A percentile compares a stretch with the other conserved stretches of the same genome.
phyloP scores from a whole-genome alignment of 2,888 invertebrate genomes.

The Spisula solida region DNA sequence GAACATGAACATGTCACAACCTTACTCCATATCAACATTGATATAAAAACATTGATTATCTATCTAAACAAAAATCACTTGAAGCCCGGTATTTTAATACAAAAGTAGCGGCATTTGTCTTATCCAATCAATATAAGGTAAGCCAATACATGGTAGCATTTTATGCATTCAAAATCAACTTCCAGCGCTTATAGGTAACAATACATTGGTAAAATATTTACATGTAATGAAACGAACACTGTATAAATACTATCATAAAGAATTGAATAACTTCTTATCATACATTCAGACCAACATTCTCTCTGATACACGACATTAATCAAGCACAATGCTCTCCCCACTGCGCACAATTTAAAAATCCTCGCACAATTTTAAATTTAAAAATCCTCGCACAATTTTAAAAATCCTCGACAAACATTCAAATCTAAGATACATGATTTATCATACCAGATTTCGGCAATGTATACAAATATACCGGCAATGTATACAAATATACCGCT shows the following conservation, averaged over 20 bases:
- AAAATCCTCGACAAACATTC: slow-evolving; percentile 6
- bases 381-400: no score
- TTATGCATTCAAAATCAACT: neutral
- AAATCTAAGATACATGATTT: slow-evolving; percentile 4
- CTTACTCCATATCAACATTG: neutral
- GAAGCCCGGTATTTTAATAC: neutral
- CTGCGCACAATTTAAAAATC: neutral
- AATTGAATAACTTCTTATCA: slow-evolving; percentile 1
- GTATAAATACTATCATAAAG: neutral
- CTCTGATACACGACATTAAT: neutral
- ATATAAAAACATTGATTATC: slow-evolving; percentile 17
- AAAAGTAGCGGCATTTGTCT: neutral
- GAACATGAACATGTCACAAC: neutral
- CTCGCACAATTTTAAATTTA: no score
- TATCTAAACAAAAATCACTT: neutral
- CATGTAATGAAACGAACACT: neutral
- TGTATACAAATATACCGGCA: neutral
- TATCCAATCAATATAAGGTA: neutral
- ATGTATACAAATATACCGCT: slow-evolving; percentile 3
- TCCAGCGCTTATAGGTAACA: neutral
- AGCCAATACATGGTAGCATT: neutral
- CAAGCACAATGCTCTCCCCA: neutral
- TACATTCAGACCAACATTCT: neutral
- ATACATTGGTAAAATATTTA: neutral
- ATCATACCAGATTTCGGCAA: neutral